These are phyloP conservation scores for Bradypodion pumilum DNA, from an alignment of 2,797 vertebrate genomes.

Conservation along the genomic window DNA sequence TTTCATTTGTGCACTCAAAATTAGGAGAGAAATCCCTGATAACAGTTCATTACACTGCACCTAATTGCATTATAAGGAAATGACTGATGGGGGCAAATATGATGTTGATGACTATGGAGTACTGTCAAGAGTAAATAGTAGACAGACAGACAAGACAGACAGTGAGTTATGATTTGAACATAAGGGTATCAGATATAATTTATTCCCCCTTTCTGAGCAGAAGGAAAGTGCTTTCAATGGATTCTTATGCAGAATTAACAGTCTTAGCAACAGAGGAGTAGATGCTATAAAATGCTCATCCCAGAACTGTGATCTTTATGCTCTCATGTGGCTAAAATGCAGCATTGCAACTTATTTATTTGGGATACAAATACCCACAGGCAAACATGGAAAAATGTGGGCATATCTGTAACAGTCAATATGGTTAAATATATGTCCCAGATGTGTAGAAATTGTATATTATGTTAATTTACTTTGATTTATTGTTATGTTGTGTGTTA, in stretches of 20 bases:
- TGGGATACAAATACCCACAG: neutral
- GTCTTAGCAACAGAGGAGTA: accelerated
- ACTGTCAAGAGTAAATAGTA: neutral
- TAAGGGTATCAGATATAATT: neutral
- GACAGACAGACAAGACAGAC: neutral
- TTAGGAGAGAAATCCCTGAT: neutral
- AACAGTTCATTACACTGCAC: neutral
- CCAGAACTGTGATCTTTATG: constrained; percentile 12
- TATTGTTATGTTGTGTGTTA: too few species aligned
- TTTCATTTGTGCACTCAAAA: neutral
- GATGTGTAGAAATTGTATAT: too few species aligned
- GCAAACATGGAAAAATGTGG: neutral
- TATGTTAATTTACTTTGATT: too few species aligned
- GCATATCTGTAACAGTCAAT: neutral
- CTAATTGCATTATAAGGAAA: neutral
- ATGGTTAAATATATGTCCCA: neutral
- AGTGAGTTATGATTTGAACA: neutral
- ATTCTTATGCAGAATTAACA: neutral
- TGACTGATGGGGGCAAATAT: neutral
- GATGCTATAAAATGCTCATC: neutral
- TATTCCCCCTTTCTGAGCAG: accelerated
- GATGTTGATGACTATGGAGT: accelerated
- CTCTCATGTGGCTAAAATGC: constrained; percentile 46
- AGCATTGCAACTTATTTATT: constrained; percentile 27
- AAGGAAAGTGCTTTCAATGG: neutral